phyloP scores from a whole-genome alignment of 2,888 invertebrate species.

The Bombylius major region DNA sequence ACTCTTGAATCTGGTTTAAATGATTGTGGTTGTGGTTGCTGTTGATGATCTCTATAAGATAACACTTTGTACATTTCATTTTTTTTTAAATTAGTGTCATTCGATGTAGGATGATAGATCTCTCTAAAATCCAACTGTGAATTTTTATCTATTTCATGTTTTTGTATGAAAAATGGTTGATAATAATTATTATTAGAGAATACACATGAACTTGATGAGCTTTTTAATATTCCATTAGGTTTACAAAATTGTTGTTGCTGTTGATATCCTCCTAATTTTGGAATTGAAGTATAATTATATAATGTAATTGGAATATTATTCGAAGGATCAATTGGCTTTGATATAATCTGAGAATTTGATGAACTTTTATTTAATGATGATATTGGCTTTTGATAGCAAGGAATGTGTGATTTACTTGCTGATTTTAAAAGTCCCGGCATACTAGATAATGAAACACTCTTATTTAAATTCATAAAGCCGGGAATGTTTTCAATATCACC shows the following conservation, averaged over 20 bases:
- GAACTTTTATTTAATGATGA: constrained; percentile 32
- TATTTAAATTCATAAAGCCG: constrained; percentile 22
- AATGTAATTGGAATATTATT: neutral
- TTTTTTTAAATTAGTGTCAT: neutral
- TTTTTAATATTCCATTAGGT: constrained; percentile 26
- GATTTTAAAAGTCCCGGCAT: constrained; percentile 27
- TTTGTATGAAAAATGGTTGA: constrained; percentile 19
- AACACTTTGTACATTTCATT: neutral
- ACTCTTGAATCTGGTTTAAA: neutral
- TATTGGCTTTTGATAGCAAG: constrained; percentile 32
- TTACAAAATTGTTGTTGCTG: constrained; percentile 9
- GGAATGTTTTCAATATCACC: constrained; percentile 5
- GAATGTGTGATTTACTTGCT: constrained; percentile 31
- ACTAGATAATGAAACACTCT: constrained; percentile 32
- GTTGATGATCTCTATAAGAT: neutral
- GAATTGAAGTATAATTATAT: neutral
- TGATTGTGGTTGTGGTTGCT: neutral
- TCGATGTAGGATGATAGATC: neutral
- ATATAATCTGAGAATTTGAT: constrained; percentile 32
- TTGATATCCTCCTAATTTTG: neutral
- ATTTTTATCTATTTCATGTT: neutral
- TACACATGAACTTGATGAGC: constrained; percentile 35
- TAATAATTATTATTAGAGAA: constrained; percentile 17
- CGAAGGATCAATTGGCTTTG: neutral
- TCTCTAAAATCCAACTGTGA: neutral